Conservation (phyloP, 2,113 vertebrate species). For the Calyptomena viridis region DNA sequence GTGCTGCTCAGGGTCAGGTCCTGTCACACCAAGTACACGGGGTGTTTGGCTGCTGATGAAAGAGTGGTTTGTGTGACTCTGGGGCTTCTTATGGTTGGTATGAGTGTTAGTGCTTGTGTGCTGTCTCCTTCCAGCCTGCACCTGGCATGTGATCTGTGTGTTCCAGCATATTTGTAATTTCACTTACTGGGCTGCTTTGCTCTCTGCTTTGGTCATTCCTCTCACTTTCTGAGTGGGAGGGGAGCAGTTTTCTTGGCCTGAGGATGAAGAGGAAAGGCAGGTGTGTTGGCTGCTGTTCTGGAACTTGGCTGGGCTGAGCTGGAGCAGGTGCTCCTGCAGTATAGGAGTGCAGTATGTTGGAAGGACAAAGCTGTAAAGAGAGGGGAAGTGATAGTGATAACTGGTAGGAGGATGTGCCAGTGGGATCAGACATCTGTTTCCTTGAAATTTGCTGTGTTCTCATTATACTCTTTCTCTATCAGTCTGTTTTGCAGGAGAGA, state of each 20-base stretch:
- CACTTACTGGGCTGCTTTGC: background rate
- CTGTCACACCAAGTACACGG: background rate
- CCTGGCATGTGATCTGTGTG: background rate
- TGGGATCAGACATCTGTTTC: conserved; percentile 43
- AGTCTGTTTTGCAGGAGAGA: background rate
- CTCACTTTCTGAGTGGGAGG: background rate
- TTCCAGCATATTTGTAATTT: background rate
- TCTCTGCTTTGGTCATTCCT: background rate
- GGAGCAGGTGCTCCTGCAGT: background rate
- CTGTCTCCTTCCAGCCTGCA: background rate
- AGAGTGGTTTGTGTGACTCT: background rate
- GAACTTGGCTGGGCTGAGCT: background rate
- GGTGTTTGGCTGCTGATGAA: background rate
- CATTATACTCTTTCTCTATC: background rate
- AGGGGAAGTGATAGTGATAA: background rate
- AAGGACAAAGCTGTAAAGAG: conserved; percentile 12
- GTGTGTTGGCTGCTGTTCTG: background rate
- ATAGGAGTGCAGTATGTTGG: background rate
- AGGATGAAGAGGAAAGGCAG: background rate
- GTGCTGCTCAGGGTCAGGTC: background rate
- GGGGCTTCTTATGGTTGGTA: background rate
- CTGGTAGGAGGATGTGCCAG: background rate
- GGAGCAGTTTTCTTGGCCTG: background rate
- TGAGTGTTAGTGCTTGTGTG: background rate
- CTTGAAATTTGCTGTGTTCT: background rate